Base-by-base conservation (phyloP, 2,113 vertebrate species). In the Phrynosoma platyrhinos region DNA sequence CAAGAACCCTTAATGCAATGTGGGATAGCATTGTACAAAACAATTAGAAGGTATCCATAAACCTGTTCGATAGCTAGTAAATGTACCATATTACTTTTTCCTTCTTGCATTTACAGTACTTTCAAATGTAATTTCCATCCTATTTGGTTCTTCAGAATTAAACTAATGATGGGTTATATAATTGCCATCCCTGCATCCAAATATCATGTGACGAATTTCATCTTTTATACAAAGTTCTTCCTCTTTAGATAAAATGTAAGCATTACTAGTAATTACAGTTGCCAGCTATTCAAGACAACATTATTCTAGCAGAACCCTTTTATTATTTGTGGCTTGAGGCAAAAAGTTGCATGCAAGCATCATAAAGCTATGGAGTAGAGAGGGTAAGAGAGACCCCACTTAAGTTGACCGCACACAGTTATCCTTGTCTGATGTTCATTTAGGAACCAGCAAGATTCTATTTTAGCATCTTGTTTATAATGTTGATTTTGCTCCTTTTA, bases 131-230 rank as follows among this genome's bases (percentile, higher is more conserved):
- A 85, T 77, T 36, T 25, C 7, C 2, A 82, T 20, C 89, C 42
- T 58, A 90, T 55, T 80, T 27, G 66, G 21, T 13, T 88, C 84
- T 87, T 66, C 52, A 30, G 69, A 71, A 83, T 83, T 83, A 83
- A 83, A 69, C 82, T 83, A 83, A 83, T 83, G 82, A 21, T n/a
- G 71, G 82, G 82, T 71, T 83, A 71, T 42, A 18, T 69, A 71
- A 71, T 84, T 90, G 58, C 84, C 6, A 80, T 88, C 55, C 58
- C 30, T 78, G 12, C 79, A 89, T 62, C 58, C 1, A 5, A 85
- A 52, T 40, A 62, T 79, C 55, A 77, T 32, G 53, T 88, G 5
- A 86, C 53, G 12, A 81, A 2, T 66, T 69, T 78, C 75, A 69
- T 53, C 40, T 85, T 20, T 86, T 89, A 53, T 68, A 40, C 58